Conservation (phyloP, 2,888 invertebrate species). For the Dolichopus griseipennis region DNA sequence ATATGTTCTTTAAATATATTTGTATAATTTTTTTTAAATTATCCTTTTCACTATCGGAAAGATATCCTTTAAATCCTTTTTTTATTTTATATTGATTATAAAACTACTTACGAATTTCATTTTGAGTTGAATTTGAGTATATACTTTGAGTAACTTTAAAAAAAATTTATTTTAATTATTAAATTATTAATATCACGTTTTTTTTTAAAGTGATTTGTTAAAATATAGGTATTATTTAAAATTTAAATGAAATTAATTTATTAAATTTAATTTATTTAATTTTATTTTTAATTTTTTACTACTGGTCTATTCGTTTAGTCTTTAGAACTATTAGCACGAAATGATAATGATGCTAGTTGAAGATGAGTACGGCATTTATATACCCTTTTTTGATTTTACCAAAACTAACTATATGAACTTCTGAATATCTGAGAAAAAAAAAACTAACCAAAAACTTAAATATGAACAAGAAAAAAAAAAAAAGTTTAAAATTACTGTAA, state of each 20-base stretch:
- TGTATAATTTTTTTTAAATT: too few relatives aligned
- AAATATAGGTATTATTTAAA: too few relatives aligned
- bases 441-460: not conserved
- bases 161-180: not conserved
- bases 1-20: too few relatives aligned
- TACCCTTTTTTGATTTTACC: not conserved
- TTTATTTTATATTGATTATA: not conserved
- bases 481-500: not conserved
- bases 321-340: not conserved
- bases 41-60: not conserved
- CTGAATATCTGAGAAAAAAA: not conserved
- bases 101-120: conserved; percentile 1
- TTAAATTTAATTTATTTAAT: not conserved
- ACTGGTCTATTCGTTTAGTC: not conserved
- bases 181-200: not conserved
- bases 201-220: not conserved
- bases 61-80: not conserved
- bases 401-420: not conserved
- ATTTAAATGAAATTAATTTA: not conserved
- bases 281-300: not conserved
- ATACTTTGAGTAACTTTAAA: too few relatives aligned
- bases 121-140: not conserved
- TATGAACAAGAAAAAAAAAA: not conserved
- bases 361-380: not conserved
- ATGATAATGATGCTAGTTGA: not conserved